Percentiles rank a stretch among this genome's conserved stretches.
Evolutionary conservation across 2,113 vertebrate genomes (phyloP).

Genomic region (Nycticryphes semicollaris): DNA sequence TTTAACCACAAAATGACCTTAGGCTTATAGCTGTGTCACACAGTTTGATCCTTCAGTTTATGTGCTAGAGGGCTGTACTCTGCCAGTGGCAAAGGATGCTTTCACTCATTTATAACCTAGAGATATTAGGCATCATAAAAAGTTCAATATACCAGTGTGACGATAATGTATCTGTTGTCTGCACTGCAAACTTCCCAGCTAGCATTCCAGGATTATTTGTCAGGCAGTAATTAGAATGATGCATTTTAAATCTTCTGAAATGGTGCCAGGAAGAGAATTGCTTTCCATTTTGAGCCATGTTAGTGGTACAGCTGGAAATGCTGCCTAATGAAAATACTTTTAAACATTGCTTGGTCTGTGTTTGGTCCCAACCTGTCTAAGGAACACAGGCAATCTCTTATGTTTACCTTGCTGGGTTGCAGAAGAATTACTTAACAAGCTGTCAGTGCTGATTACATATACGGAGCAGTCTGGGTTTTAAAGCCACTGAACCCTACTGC

Average conservation of each 20-base stretch:
- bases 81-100: neutral
- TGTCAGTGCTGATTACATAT: neutral
- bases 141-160: conserved; percentile 56
- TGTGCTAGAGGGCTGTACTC: neutral
- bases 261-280: conserved; percentile 69
- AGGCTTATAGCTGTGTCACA: neutral
- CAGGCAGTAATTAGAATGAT: conserved; percentile 69
- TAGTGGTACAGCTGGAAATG: conserved; percentile 59
- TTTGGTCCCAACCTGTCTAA: conserved; percentile 49
- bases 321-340: conserved; percentile 72
- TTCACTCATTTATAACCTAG: conserved; percentile 19
- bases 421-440: neutral
- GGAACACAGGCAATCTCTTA: neutral
- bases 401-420: neutral
- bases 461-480: neutral
- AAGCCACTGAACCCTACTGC: neutral
- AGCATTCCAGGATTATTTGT: conserved; percentile 52
- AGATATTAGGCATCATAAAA: conserved; percentile 60
- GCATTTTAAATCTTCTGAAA: conserved; percentile 56
- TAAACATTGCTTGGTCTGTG: conserved; percentile 57
- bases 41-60: neutral
- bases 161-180: conserved; percentile 54
- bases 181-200: conserved; percentile 38
- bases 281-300: conserved; percentile 40
- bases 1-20: neutral